These are phyloP conservation scores for Tiliacea citrago DNA, from an alignment of 2,888 invertebrate species.

Conservation along the genomic window DNA sequence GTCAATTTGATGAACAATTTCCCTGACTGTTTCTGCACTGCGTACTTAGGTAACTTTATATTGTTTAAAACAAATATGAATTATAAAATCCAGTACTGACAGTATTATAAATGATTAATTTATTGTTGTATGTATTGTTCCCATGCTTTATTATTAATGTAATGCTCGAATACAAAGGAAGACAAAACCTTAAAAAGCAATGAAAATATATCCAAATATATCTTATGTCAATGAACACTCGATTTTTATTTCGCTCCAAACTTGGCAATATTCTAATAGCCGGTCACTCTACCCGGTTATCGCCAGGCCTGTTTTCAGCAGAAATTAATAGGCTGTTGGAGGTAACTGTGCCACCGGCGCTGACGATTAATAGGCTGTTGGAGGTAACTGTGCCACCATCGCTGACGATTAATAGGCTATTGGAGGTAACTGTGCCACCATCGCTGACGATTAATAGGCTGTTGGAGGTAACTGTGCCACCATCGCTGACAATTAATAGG, in stretches of 20 bases:
- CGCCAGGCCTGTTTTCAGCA: not conserved
- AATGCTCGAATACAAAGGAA: not conserved
- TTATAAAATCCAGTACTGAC: not conserved
- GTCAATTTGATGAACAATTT: not conserved
- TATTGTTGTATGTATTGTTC: not conserved
- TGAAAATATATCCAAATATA: conserved; percentile 29
- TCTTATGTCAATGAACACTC: not conserved
- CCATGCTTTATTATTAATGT: conserved; percentile 3
- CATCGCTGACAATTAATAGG: too few relatives aligned
- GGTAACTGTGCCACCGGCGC: too few relatives aligned
- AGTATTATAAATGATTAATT: conserved; percentile 27
- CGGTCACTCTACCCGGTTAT: not conserved
- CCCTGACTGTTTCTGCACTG: not conserved
- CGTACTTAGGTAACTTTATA: conserved; percentile 1
- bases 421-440: too few relatives aligned
- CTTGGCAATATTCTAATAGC: not conserved
- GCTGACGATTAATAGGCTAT: too few relatives aligned
- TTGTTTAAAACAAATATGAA: not conserved
- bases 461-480: too few relatives aligned
- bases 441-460: too few relatives aligned
- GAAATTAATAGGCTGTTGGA: too few relatives aligned
- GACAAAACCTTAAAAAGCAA: conserved; percentile 8
- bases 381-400: too few relatives aligned
- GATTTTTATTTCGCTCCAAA: conserved; percentile 20
- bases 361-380: too few relatives aligned